A percentile compares a stretch with the other conserved stretches of the same genome.
Conservation (phyloP, 2,113 vertebrate genomes). For the Nyctibius bracteatus region DNA sequence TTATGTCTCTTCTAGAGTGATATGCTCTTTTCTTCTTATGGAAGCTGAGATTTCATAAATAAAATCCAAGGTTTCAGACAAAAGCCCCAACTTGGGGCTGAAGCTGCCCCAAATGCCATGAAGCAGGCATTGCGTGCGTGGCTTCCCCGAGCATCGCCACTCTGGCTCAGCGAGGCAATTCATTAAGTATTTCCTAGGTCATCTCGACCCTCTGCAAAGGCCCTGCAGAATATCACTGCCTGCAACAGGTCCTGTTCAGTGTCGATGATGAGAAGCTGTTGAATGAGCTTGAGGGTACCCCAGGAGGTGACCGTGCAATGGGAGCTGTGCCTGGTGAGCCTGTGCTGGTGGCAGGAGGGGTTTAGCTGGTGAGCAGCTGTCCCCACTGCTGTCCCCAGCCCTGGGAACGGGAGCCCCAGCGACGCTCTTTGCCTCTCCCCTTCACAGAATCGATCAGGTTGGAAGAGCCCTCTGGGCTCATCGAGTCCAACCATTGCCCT, state of each 20-base stretch:
- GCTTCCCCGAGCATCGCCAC: accelerated
- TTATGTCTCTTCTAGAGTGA: neutral
- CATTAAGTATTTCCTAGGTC: neutral
- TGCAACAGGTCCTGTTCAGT: neutral
- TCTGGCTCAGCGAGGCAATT: accelerated
- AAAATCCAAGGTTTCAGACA: neutral
- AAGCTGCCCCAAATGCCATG: neutral
- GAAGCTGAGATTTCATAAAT: neutral
- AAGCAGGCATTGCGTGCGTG: accelerated
- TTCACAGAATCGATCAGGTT: too few relatives aligned
- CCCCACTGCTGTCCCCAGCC: neutral
- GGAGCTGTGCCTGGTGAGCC: neutral
- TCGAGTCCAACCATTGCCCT: too few relatives aligned
- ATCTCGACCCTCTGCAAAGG: neutral
- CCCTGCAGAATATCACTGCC: neutral
- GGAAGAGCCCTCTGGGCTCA: too few relatives aligned
- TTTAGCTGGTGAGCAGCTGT: neutral
- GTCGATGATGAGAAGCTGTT: accelerated
- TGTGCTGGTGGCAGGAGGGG: neutral
- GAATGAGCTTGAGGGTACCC: neutral
- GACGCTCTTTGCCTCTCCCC: neutral
- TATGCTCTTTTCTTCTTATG: accelerated
- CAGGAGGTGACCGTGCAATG: accelerated
- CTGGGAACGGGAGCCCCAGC: neutral
- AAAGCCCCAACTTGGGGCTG: neutral